Conservation (phyloP, 2,113 vertebrate species). For the Equus quagga region DNA sequence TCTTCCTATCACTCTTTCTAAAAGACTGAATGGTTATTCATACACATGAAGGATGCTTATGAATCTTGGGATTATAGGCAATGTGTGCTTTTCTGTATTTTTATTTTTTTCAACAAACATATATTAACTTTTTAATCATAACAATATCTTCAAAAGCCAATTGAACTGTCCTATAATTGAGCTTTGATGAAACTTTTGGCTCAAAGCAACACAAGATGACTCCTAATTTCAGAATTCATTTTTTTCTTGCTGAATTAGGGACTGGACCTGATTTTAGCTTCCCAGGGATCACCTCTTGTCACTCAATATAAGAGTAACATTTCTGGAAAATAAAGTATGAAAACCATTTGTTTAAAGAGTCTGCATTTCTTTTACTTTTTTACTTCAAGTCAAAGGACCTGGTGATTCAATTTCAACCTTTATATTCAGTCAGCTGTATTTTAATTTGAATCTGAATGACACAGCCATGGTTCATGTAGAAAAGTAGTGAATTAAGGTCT, state of each 20-base stretch:
- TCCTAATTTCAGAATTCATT: not conserved
- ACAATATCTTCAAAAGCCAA: not conserved
- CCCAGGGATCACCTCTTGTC: not conserved
- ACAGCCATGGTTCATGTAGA: not conserved
- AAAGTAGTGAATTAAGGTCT: conserved; percentile 33
- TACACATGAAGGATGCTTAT: not conserved
- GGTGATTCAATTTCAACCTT: conserved; percentile 35
- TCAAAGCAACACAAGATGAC: not conserved
- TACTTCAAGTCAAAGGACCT: not conserved
- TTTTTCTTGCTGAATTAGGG: not conserved
- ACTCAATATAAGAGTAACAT: conserved; percentile 1
- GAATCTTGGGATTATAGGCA: not conserved
- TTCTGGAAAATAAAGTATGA: conserved; percentile 50
- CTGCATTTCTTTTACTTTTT: not conserved
- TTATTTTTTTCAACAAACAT: not conserved
- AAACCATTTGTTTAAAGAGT: not conserved
- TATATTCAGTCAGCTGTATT: not conserved
- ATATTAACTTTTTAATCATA: not conserved
- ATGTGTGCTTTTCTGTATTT: not conserved
- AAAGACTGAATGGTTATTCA: not conserved
- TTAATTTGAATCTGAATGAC: conserved; percentile 9
- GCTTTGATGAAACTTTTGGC: not conserved
- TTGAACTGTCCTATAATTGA: not conserved
- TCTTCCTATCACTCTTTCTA: not conserved
- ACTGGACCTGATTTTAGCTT: not conserved